Evolutionary conservation across 2,888 invertebrate species (phyloP).

Genomic region (Xylocampa areola): DNA sequence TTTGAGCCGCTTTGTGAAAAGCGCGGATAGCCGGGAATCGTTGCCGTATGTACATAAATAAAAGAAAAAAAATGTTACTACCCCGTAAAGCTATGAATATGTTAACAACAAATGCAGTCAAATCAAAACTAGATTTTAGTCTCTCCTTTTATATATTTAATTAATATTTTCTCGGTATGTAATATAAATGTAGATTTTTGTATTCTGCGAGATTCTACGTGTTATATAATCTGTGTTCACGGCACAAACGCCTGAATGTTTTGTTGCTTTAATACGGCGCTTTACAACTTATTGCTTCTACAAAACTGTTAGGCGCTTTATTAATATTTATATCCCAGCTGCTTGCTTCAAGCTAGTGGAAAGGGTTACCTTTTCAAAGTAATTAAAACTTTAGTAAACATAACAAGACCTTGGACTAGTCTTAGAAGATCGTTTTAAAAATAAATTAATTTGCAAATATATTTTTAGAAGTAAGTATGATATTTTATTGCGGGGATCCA

Average conservation of each 20-base stretch:
- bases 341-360: no score
- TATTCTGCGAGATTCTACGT: slow-evolving; percentile 40
- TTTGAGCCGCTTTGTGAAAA: slow-evolving; percentile 34
- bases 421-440: no score
- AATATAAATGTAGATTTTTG: slow-evolving; percentile 7
- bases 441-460: no score
- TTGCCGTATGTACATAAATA: slow-evolving; percentile 43
- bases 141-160: slow-evolving; percentile 37
- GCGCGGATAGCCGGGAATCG: slow-evolving; percentile 31
- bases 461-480: no score
- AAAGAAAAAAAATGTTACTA: slow-evolving; percentile 61
- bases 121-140: slow-evolving; percentile 44
- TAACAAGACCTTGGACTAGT: no score
- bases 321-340: background rate
- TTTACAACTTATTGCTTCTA: slow-evolving; percentile 48
- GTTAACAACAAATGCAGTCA: slow-evolving; percentile 55
- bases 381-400: no score
- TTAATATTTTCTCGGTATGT: slow-evolving; percentile 17
- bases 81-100: slow-evolving; percentile 58
- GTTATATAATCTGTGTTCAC: no score
- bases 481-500: no score
- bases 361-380: no score
- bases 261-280: slow-evolving; percentile 29
- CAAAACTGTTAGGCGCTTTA: slow-evolving; percentile 46
- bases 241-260: no score